Evolutionary conservation across 2,797 vertebrate genomes (phyloP).

Genomic region (Gallinago stenura): DNA sequence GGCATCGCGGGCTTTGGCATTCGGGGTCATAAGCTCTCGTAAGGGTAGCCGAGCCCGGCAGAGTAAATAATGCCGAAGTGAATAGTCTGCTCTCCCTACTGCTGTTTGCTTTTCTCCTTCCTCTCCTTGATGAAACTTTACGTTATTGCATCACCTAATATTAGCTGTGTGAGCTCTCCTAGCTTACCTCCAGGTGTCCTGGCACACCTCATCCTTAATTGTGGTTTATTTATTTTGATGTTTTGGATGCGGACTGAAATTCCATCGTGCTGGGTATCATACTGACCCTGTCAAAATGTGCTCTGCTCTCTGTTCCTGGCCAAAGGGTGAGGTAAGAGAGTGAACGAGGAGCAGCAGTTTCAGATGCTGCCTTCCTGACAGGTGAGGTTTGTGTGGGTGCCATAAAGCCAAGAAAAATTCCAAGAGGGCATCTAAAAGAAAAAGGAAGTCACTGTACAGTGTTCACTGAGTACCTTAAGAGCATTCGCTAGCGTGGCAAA

Average conservation of each 20-base stretch:
- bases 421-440: not conserved
- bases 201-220: not conserved
- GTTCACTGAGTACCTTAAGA: not conserved
- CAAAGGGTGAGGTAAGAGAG: not conserved
- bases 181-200: not conserved
- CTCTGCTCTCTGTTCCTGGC: not conserved
- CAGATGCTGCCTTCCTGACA: not conserved
- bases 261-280: not conserved
- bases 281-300: not conserved
- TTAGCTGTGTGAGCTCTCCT: not conserved
- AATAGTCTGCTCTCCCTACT: not conserved
- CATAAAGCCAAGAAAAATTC: not conserved
- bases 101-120: not conserved
- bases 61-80: not conserved
- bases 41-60: not conserved
- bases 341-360: not conserved
- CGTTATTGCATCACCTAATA: not conserved
- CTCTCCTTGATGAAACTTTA: not conserved
- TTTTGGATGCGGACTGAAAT: not conserved
- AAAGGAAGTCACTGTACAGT: rapidly evolving
- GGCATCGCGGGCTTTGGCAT: rapidly evolving
- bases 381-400: not conserved
- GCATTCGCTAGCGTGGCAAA: not conserved
- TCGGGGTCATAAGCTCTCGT: not conserved
- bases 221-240: not conserved